Base-by-base conservation (phyloP, 2,113 vertebrate genomes). In the Ammospiza nelsoni region DNA sequence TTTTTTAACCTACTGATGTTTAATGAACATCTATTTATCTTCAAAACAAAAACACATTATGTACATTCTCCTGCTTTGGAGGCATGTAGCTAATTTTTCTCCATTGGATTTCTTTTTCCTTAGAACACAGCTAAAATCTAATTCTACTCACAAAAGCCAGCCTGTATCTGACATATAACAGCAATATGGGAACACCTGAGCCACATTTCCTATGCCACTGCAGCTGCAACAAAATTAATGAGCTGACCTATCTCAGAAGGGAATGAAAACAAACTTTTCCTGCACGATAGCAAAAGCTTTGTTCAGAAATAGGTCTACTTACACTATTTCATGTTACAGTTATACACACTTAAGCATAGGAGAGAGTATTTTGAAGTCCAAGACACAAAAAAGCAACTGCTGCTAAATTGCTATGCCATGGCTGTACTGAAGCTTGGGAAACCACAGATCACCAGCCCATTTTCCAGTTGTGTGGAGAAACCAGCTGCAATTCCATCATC, bases 221-320 rank as follows among this genome's bases (percentile, higher is more conserved):
- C 65, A 93, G 90, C 76, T 72, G 54, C 90, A 58, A 68, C 65
- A 92, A 86, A 95, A 94, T 93, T 87, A 94, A 94, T 75, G 73
- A 93, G 82, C 83, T 97, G 85, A 93, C 81, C 79, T 72, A 51
- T 51, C 75, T 57, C 49, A 96, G 63, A 71, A 84, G 13, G 52
- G 65, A 96, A 11, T 24, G 17, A 89, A 88, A 94, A 14, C 55
- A 83, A 95, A 83, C 57, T 94, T 88, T 49, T 72, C n/a, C 57
- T 72, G 31, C 39, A 75, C 79, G 92, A 74, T 17, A 83, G 35
- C 11, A 2, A 86, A 88, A 81, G 52, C 52, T 69, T 67, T 81
- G 28, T n/a, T 68, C 19, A 65, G 54, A 80, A 81, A 75, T 33
- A 69, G 41, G 31, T 41, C 28, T 86, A 37, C 20, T 77, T 75